These are phyloP conservation scores for Telmatochromis sp. DNA, from an alignment of 2,113 vertebrate genomes.

Conservation along the genomic window DNA sequence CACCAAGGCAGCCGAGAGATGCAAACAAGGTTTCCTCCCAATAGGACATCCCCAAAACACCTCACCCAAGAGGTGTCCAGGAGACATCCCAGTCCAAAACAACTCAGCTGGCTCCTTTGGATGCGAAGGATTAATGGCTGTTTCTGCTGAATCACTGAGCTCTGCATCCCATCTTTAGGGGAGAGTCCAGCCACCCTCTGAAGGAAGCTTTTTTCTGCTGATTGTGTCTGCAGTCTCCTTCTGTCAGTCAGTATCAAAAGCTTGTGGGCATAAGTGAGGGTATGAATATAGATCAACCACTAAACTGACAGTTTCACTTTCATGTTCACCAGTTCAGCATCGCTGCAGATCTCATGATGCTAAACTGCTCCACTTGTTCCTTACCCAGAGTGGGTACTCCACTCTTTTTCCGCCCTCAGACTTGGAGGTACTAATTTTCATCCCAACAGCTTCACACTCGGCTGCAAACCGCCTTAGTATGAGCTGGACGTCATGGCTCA, in stretches of 20 bases:
- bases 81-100: not conserved
- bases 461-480: accelerated
- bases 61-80: not conserved
- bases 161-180: not conserved
- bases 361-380: not conserved
- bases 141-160: not conserved
- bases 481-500: not conserved
- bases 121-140: not conserved
- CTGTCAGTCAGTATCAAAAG: not conserved
- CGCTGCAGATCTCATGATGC: not conserved
- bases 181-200: not conserved
- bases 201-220: not conserved
- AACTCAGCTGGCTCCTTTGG: not conserved
- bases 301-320: not conserved
- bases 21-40: not conserved
- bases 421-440: not conserved
- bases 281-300: not conserved
- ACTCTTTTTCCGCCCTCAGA: not conserved
- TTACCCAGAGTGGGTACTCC: not conserved
- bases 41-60: not conserved
- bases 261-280: not conserved
- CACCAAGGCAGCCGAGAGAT: accelerated
- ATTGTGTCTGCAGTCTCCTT: not conserved
- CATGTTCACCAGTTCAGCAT: not conserved
- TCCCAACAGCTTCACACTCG: not conserved